Evolutionary conservation across 2,888 invertebrate genomes (phyloP), one percentile per base, ranked within the genome.

Genomic region (Falcaria lacertinaria): DNA sequence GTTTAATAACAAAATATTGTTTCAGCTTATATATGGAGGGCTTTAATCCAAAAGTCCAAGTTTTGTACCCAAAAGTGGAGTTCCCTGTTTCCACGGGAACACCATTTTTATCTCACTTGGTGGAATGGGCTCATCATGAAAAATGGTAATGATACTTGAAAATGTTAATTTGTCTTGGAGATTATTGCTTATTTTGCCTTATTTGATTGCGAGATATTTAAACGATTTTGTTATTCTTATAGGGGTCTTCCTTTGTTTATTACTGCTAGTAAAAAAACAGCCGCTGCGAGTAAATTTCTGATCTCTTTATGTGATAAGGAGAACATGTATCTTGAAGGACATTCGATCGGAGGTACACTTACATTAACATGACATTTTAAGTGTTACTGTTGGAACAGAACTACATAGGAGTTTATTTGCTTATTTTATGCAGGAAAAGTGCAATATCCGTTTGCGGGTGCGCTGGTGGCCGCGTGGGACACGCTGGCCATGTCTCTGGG

Each of bases 61-160:
- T 90, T 15, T 74, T 97, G 5, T 97, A 95, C 72, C 94, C 95
- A 0, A 73, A 86, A 41, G 86, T 95, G 0, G 62, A 91, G 41
- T 96, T 91, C 63, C 97, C 97, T 0, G 97, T 97, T 0, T 93
- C 95, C 2, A 90, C 93, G 11, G 93, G 94, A 34, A 97, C 97
- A 0, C 93, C 94, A 0, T 92, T 94, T 86, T 91, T 97, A 28
- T 92, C 95, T 2, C 93, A 95, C 0, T 81, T 93, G 11, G 90
- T 97, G 16, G 90, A 90, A 46, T 97, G 97, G 96, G 94, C 96
- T 55, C 96, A 97, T 60, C 84, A 89, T 15, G 91, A 92, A 45
- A 89, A 92, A 43, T 94, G 93, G 92, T 77, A 50, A 50, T 62
- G 40, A 7, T 6, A 15, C n/a, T 0, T 1, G 6, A n/a, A 11